Percentiles rank a stretch among this genome's conserved stretches.
Conservation (phyloP, 1,140 invertebrate species). For the Heterodera carotae region DNA sequence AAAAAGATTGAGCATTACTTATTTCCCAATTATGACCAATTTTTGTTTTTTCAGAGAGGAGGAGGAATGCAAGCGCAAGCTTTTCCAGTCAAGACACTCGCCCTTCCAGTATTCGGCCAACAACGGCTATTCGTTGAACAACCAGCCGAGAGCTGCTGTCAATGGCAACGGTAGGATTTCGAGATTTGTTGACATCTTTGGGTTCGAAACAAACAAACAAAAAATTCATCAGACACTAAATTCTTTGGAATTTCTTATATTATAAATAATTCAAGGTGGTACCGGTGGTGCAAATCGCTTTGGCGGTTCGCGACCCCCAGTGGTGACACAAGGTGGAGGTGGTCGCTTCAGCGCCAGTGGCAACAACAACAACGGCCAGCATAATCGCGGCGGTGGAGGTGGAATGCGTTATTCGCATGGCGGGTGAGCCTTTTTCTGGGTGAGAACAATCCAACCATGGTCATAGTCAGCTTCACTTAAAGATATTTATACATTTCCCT, state of each 20-base stretch:
- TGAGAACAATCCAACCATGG: too few species aligned
- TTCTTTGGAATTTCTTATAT: background rate
- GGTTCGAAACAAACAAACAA: background rate
- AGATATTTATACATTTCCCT: too few species aligned
- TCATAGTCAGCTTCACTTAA: too few species aligned
- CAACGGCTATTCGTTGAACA: conserved; percentile 11
- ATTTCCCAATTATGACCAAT: background rate
- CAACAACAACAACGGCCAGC: too few species aligned
- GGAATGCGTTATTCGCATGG: too few species aligned
- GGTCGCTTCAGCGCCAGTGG: too few species aligned
- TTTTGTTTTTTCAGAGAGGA: conserved; percentile 13
- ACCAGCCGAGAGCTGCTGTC: background rate
- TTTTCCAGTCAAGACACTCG: conserved; percentile 33
- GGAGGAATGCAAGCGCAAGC: conserved; percentile 48
- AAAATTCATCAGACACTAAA: too few species aligned
- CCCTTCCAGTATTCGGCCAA: conserved; percentile 28
- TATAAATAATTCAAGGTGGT: background rate
- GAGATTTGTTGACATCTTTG: background rate
- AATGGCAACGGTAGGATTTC: background rate
- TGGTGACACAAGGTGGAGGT: background rate
- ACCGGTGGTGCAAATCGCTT: conserved; percentile 1
- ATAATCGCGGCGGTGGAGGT: too few species aligned
- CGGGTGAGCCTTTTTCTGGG: too few species aligned
- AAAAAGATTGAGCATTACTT: background rate
- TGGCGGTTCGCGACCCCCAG: background rate